Base-by-base conservation (phyloP, 2,113 vertebrate species). In the Gymnarchus niloticus region DNA sequence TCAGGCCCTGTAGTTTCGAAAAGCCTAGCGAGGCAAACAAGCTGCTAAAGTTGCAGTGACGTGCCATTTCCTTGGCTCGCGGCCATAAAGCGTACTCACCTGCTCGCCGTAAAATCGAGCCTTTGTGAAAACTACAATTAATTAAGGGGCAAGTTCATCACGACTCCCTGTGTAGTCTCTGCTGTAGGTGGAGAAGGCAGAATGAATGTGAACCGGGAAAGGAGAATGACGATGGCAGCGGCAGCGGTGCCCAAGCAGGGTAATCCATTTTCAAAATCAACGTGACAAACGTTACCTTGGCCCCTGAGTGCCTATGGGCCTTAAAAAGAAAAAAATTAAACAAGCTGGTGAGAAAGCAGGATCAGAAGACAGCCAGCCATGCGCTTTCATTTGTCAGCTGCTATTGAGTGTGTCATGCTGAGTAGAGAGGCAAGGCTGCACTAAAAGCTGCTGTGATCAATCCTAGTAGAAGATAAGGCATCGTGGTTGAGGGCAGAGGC, bases 361-460 rank as follows among this genome's bases (percentile, higher is more conserved):
- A 87, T 76, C 57, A 86, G 77, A 49, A 25, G 83, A 23, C 1
- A 76, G 81, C 86, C 56, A 81, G 73, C 83, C 85, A 88, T 88
- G 87, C 3, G 88, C 88, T 89, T 90, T 88, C 86, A 89, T 93
- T 91, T 57, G 85, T 93, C 91, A 89, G 88, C 88, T 82, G 84
- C 89, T 87, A 88, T 91, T 88, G 91, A 89, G 87, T 87, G 82
- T 85, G 88, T 89, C 89, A 88, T 81, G 2, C 84, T 86, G 87
- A 90, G 85, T 85, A 86, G 88, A 57, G 88, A 90, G 88, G 89
- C 87, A 83, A 85, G 85, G 77, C 87, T 86, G 84, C 87, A 88
- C 88, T 89, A 87, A 88, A 51, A 89, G 86, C 85, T 59, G 83
- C 87, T 87, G 87, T 87, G 88, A 92, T 92, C 87, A 84, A 90